These are phyloP conservation scores for Simalia tracyae DNA, from an alignment of 2,797 vertebrate genomes.

Conservation along the genomic window DNA sequence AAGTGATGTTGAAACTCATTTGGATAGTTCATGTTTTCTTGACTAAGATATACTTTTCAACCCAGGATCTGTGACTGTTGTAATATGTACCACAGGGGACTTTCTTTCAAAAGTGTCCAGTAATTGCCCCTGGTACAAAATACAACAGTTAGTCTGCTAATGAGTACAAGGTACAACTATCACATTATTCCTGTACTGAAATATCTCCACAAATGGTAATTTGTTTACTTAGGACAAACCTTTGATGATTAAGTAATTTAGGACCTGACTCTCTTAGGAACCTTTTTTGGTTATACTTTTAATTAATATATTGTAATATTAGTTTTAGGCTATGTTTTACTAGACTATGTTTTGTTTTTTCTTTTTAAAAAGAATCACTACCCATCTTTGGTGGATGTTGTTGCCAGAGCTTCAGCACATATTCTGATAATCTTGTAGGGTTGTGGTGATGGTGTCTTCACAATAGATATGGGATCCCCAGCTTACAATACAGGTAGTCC, in stretches of 20 bases:
- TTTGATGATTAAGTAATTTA: neutral
- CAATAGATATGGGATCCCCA: neutral
- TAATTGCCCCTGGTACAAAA: neutral
- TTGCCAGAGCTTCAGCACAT: neutral
- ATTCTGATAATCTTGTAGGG: neutral
- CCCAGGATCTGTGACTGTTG: neutral
- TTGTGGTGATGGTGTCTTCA: neutral
- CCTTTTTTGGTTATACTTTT: neutral
- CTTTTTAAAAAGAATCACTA: neutral
- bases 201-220: neutral
- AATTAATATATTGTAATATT: neutral
- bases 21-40: neutral
- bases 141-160: neutral
- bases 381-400: neutral
- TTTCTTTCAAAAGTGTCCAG: neutral
- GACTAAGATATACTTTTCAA: neutral
- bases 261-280: neutral
- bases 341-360: neutral
- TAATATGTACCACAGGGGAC: neutral
- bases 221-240: neutral
- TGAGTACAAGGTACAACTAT: neutral
- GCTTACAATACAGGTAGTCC: neutral
- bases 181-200: neutral
- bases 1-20: neutral
- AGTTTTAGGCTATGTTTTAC: neutral